Base-by-base conservation (phyloP, 2,797 vertebrate species). In the Falco columbarius region DNA sequence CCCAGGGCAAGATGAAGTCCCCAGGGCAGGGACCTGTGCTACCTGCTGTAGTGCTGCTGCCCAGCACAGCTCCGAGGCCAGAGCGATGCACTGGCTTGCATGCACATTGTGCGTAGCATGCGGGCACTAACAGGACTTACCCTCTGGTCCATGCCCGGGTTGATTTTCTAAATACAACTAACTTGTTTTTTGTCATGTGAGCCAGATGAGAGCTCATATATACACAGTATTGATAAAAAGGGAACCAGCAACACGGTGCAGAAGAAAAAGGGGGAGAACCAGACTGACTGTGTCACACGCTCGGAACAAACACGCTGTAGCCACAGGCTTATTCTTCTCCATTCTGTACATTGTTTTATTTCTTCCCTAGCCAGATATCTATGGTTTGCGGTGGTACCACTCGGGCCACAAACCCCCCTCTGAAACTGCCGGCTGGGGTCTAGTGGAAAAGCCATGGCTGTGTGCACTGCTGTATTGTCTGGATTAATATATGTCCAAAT, bases 401-500 rank as follows among this genome's bases (percentile, higher is more conserved):
- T 52, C 0, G 0, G 65, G 68, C 90, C 51, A 1, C 21, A n/a
- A 34, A 11, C 23, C 34, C 82, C 89, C 32, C 81, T 75, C 54
- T 51, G 83, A 55, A 68, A 34, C 73, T 46, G 22, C 32, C 1
- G 0, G 20, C 51, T 46, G 65, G 46, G 66, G 24, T 40, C 61
- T 62, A 12, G 73, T 66, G 75, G 75, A 62, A 80, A 76, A 91
- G 52, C 66, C 26, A 0, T 12, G 40, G 32, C 88, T 73, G 34
- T 32, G 80, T 44, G 59, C 36, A 14, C 86, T n/a, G 91, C 84
- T 86, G 86, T 18, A 49, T 58, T 83, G 86, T 7, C 86, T 58
- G 32, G 85, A 91, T 91, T 95, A 91, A 94, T 92, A 24, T 46
- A 91, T 83, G 81, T 63, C 89, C 96, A 93, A 87, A 85, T 94